A percentile compares a stretch with the other conserved stretches of the same genome.
These are phyloP conservation scores for Chrysolina americana DNA, from an alignment of 2,888 invertebrate genomes.

Conservation along the genomic window DNA sequence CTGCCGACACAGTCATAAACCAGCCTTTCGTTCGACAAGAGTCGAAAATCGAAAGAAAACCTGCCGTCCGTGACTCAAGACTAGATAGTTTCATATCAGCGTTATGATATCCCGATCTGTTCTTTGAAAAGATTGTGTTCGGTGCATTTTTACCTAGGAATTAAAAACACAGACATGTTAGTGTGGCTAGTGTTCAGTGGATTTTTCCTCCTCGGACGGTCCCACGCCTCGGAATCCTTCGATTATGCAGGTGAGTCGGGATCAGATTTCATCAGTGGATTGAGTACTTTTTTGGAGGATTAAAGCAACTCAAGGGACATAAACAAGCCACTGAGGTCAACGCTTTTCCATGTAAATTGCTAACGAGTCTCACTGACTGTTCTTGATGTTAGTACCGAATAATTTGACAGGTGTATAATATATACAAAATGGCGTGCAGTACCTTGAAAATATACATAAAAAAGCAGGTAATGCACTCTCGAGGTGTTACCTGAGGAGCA, in stretches of 20 bases:
- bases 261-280: slow-evolving; percentile 49
- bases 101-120: slow-evolving; percentile 51
- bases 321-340: slow-evolving; percentile 9
- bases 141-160: slow-evolving; percentile 47
- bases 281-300: background rate
- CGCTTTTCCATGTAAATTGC: slow-evolving; percentile 3
- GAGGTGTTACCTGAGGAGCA: background rate
- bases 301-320: background rate
- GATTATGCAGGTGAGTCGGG: slow-evolving; percentile 56
- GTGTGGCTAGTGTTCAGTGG: slow-evolving; percentile 54
- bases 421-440: slow-evolving; percentile 51
- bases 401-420: slow-evolving; percentile 47
- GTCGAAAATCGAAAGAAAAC: slow-evolving; percentile 45
- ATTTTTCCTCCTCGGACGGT: slow-evolving; percentile 54
- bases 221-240: slow-evolving; percentile 49
- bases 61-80: slow-evolving; percentile 53
- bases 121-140: slow-evolving; percentile 53
- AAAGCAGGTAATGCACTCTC: background rate
- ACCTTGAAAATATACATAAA: slow-evolving; percentile 33
- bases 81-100: slow-evolving; percentile 50
- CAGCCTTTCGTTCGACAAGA: slow-evolving; percentile 49
- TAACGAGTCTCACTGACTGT: background rate
- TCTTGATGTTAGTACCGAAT: slow-evolving; percentile 8
- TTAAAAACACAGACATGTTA: slow-evolving; percentile 54
- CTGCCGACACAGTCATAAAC: slow-evolving; percentile 50